Conservation (phyloP, 2,113 vertebrate genomes). For the Plestiodon gilberti region DNA sequence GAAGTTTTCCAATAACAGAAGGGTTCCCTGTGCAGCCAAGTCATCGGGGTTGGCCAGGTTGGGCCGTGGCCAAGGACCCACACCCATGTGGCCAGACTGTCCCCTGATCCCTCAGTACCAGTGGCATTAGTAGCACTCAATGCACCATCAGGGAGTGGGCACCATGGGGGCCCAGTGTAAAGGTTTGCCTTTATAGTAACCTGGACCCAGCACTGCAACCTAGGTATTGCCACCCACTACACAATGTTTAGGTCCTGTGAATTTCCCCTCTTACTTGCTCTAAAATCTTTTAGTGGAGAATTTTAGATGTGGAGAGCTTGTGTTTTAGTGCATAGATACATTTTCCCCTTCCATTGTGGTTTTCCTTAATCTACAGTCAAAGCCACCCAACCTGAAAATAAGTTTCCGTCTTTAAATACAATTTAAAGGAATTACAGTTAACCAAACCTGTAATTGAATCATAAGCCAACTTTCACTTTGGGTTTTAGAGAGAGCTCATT, state of each 20-base stretch:
- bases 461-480: conserved; percentile 22
- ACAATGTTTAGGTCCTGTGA: not conserved
- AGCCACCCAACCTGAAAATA: conserved; percentile 20
- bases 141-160: too few relatives aligned
- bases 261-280: not conserved
- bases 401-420: conserved; percentile 30
- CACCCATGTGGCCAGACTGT: too few relatives aligned
- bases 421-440: conserved; percentile 6
- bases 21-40: too few relatives aligned
- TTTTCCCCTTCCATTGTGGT: not conserved
- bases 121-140: too few relatives aligned
- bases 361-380: conserved; percentile 35
- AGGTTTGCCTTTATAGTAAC: too few relatives aligned
- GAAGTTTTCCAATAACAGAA: too few relatives aligned
- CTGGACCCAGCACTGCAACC: too few relatives aligned
- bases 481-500: conserved; percentile 21
- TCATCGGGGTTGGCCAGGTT: too few relatives aligned
- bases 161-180: too few relatives aligned
- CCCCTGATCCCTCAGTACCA: too few relatives aligned
- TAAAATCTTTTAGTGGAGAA: conserved; percentile 4
- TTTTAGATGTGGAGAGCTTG: not conserved
- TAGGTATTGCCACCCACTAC: not conserved
- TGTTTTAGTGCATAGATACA: not conserved
- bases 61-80: too few relatives aligned
- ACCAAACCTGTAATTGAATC: conserved; percentile 26